Conservation (phyloP, 2,113 vertebrate genomes). For the Macaca mulatta region DNA sequence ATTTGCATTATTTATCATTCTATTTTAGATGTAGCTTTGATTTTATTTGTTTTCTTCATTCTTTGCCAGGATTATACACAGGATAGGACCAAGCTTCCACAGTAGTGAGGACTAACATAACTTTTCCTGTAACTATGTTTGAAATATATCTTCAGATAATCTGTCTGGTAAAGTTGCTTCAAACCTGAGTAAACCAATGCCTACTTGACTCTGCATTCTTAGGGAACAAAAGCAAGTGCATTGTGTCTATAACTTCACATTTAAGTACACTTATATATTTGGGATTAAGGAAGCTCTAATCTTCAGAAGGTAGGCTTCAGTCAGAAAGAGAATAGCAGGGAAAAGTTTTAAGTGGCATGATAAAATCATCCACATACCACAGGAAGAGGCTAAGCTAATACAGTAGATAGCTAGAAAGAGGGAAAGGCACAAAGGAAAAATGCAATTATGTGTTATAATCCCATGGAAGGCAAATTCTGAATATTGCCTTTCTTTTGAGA, state of each 20-base stretch:
- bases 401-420: background rate
- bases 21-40: background rate
- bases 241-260: background rate
- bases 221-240: background rate
- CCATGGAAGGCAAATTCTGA: background rate
- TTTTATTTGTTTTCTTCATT: background rate
- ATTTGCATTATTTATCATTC: background rate
- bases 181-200: background rate
- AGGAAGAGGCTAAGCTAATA: background rate
- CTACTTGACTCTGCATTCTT: background rate
- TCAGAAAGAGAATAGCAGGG: background rate
- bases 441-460: background rate
- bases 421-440: background rate
- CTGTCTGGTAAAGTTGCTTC: background rate
- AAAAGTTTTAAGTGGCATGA: background rate
- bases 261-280: background rate
- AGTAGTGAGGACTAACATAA: background rate
- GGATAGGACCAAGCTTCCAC: background rate
- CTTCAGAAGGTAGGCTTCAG: background rate
- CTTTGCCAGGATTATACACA: background rate
- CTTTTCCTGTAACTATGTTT: background rate
- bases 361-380: background rate
- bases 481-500: slow-evolving; percentile 8
- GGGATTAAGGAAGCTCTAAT: background rate
- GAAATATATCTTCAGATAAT: background rate